Evolutionary conservation across 2,113 vertebrate species (phyloP).

Genomic region (Gallinago undulata): DNA sequence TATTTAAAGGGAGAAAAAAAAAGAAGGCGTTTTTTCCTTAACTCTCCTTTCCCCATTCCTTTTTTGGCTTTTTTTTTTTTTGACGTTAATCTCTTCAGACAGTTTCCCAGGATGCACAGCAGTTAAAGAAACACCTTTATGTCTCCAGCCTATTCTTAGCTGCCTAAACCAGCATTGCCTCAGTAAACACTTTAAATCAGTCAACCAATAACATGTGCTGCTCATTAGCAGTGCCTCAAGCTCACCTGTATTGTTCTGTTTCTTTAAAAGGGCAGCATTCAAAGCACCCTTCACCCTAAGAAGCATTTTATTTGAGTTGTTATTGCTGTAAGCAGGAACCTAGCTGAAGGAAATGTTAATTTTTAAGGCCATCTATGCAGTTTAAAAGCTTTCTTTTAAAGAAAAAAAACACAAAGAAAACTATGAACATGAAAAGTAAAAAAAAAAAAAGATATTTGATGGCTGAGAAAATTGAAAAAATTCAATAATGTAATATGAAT

Average conservation of each 20-base stretch:
- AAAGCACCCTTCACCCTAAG: slow-evolving; percentile 11
- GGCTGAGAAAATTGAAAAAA: background rate
- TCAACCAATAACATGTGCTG: slow-evolving; percentile 42
- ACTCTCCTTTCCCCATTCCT: background rate
- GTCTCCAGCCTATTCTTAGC: background rate
- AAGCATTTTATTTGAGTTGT: slow-evolving; percentile 41
- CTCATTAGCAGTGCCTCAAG: slow-evolving; percentile 49
- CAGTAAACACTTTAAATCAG: background rate
- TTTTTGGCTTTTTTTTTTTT: background rate
- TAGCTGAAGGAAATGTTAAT: slow-evolving; percentile 9
- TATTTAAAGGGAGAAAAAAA: background rate
- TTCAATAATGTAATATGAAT: background rate
- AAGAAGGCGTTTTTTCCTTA: background rate
- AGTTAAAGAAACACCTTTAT: background rate
- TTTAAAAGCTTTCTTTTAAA: slow-evolving; percentile 17
- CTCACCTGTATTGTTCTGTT: slow-evolving; percentile 26
- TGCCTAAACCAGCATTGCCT: background rate
- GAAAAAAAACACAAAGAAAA: background rate
- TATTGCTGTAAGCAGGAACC: slow-evolving; percentile 35
- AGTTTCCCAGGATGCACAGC: background rate
- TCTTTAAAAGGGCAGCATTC: slow-evolving; percentile 27
- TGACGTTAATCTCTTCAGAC: background rate
- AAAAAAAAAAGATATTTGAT: background rate
- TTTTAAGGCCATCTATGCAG: slow-evolving; percentile 13
- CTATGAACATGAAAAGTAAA: background rate